A percentile compares a stretch with the other conserved stretches of the same genome.
These are phyloP conservation scores for Anadara kagoshimensis DNA, from an alignment of 1,140 invertebrate genomes.

Conservation along the genomic window DNA sequence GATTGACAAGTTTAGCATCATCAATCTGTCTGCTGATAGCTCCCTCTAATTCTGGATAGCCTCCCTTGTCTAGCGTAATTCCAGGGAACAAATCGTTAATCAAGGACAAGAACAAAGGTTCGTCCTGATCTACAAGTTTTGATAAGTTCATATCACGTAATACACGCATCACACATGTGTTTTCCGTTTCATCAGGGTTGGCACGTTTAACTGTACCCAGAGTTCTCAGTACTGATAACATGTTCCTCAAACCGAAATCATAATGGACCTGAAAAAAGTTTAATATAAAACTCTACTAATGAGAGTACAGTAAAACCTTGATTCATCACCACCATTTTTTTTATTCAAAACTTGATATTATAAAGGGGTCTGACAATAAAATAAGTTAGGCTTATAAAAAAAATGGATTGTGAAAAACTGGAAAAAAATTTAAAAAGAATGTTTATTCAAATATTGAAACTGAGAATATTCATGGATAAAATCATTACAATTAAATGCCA, in stretches of 20 bases:
- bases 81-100: constrained; percentile 97
- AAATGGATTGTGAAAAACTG: no score
- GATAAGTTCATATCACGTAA: constrained; percentile 98
- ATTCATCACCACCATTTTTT: no score
- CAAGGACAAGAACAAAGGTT: constrained; percentile 95
- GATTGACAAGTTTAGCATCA: constrained; percentile 84
- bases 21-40: constrained; percentile 67
- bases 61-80: constrained; percentile 91
- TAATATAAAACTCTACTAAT: no score
- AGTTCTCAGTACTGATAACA: constrained; percentile 93
- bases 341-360: no score
- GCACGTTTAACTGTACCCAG: constrained; percentile 92
- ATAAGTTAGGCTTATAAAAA: no score
- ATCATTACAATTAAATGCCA: no score
- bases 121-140: constrained; percentile 96
- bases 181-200: constrained; percentile 93
- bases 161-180: constrained; percentile 97
- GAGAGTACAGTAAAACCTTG: no score
- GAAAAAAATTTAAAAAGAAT: no score
- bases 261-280: constrained; percentile 89
- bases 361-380: no score
- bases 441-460: no score
- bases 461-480: no score
- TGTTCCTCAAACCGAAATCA: constrained; percentile 96
- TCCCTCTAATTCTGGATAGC: constrained; percentile 83